Base-by-base conservation (phyloP, 2,888 invertebrate species). In the Tachystola acroxantha region DNA sequence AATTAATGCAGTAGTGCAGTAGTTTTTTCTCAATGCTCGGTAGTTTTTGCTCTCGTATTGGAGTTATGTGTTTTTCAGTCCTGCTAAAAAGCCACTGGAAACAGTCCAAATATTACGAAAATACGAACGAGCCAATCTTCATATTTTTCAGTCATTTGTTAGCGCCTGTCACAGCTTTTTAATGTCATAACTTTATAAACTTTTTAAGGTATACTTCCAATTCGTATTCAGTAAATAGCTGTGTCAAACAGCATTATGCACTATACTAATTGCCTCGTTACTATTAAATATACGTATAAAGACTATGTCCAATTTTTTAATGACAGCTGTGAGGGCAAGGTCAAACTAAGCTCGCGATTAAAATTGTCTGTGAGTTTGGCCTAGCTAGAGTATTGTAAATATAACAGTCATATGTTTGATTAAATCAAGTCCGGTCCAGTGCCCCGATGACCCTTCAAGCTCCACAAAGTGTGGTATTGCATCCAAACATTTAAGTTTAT, bases 401-500 rank as follows among this genome's bases (percentile, higher is more conserved):
- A n/a, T n/a, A n/a, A n/a, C n/a, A n/a, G n/a, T n/a, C n/a, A n/a
- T n/a, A n/a, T n/a, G n/a, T n/a, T n/a, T n/a, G n/a, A n/a, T n/a
- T n/a, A n/a, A n/a, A n/a, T n/a, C n/a, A n/a, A n/a, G n/a, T n/a
- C n/a, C n/a, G n/a, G 24, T 7, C 3, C 16, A 9, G 14, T 10
- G 14, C 10, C 25, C 33, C 25, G 19, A 1, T 10, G 34, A 27
- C 34, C 26, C 11, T n/a, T 5, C 24, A 22, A 26, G 27, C 5
- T 10, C 10, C 10, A 2, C 7, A 12, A 50, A 61, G 42, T 41
- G 46, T 43, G 49, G 51, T 46, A 39, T 31, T 58, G 55, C 60
- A 53, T 53, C 56, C 63, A 62, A 69, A 72, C 70, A 72, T 75
- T 76, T 76, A 77, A 80, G 75, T 79, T 78, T 80, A 76, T 81